Conservation (phyloP, 2,888 invertebrate genomes). For the Orthosia gracilis region DNA sequence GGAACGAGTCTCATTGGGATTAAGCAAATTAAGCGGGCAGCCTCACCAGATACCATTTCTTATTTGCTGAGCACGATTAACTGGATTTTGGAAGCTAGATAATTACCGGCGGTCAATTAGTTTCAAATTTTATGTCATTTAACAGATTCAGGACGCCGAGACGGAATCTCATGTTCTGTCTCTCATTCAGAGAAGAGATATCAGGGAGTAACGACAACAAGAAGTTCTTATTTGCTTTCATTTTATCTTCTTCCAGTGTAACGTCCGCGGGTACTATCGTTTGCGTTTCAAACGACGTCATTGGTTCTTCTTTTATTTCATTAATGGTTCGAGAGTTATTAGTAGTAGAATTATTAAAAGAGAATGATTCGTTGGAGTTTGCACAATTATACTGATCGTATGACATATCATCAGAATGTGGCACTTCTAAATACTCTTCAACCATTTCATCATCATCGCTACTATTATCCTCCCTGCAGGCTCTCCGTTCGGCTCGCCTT, state of each 20-base stretch:
- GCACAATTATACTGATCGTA: neutral
- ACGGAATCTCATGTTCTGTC: conserved; percentile 54
- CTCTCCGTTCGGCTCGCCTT: neutral
- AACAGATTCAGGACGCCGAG: conserved; percentile 55
- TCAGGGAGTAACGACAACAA: conserved; percentile 56
- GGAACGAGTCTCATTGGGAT: conserved; percentile 17
- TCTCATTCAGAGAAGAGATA: conserved; percentile 37
- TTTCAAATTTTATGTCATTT: conserved; percentile 48
- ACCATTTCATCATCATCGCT: conserved; percentile 8
- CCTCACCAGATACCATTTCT: conserved; percentile 17
- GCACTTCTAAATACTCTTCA: conserved; percentile 39
- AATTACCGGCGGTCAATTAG: conserved; percentile 1
- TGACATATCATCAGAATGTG: neutral
- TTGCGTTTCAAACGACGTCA: conserved; percentile 16
- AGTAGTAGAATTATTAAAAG: neutral
- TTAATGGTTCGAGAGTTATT: neutral
- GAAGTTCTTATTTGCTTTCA: conserved; percentile 51
- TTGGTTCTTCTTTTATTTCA: conserved; percentile 30
- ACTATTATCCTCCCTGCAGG: neutral
- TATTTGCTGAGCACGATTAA: conserved; percentile 15
- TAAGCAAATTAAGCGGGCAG: conserved; percentile 19
- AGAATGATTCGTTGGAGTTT: conserved; percentile 19
- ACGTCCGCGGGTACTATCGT: neutral
- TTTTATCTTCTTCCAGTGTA: conserved; percentile 12
- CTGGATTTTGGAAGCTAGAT: neutral